Percentiles rank a stretch among this genome's conserved stretches.
phyloP scores from a whole-genome alignment of 35 echinoderm and acorn worm species.

The Lytechinus variegatus region DNA sequence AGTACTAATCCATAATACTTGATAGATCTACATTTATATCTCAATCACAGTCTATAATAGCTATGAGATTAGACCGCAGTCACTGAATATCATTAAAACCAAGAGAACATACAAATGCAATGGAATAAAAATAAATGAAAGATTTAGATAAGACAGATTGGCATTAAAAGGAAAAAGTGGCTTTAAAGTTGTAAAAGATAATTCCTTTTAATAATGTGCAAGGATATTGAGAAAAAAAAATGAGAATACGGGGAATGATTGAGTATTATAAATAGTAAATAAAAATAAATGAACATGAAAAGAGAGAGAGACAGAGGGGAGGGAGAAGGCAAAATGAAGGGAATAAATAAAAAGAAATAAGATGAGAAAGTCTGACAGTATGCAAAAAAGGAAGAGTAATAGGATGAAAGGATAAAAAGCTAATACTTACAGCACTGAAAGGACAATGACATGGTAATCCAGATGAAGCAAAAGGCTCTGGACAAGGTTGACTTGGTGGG shows the following conservation, averaged over 20 bases:
- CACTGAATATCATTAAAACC: no score
- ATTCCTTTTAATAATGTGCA: no score
- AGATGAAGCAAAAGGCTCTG: background rate
- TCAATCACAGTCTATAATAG: no score
- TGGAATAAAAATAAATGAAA: background rate
- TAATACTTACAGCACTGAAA: background rate
- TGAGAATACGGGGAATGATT: background rate
- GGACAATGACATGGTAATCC: background rate
- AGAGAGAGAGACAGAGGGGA: background rate
- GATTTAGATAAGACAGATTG: background rate
- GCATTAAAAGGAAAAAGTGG: no score
- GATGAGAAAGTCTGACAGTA: background rate
- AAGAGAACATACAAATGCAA: no score
- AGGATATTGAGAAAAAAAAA: background rate
- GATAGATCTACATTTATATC: no score
- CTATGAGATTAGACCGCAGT: no score
- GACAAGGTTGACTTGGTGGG: background rate
- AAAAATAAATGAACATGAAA: background rate
- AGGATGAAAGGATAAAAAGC: background rate
- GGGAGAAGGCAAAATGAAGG: constrained; percentile 7
- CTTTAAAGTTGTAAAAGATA: no score
- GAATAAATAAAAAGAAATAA: background rate
- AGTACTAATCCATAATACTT: no score
- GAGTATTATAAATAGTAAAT: background rate
- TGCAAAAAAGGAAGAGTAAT: background rate